A percentile compares a stretch with the other conserved stretches of the same genome.
These are phyloP conservation scores for Zele albiditarsus DNA, from an alignment of 2,888 invertebrate species.

Conservation along the genomic window DNA sequence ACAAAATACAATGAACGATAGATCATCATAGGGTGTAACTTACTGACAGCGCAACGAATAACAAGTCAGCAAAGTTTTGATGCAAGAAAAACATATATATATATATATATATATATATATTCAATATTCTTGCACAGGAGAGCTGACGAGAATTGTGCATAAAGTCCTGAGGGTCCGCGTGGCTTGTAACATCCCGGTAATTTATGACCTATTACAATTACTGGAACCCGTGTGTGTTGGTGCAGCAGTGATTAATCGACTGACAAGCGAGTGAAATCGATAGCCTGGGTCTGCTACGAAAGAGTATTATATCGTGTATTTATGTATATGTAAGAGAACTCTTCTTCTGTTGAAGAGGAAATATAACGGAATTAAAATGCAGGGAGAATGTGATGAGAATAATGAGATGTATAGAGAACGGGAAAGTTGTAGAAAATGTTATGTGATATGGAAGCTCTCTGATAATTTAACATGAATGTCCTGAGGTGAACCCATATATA, in stretches of 20 bases:
- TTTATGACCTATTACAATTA: conserved; percentile 62
- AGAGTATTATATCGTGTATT: background rate
- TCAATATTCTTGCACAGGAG: conserved; percentile 24
- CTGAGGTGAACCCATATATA: too few relatives aligned
- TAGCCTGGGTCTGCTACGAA: conserved; percentile 31
- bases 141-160: conserved; percentile 13
- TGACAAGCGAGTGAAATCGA: conserved; percentile 56
- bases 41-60: conserved; percentile 59
- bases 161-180: conserved; percentile 43
- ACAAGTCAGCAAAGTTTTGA: conserved; percentile 55
- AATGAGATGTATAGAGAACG: background rate
- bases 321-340: background rate
- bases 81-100: conserved; percentile 4
- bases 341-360: background rate
- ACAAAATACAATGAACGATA: conserved; percentile 51
- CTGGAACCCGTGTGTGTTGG: conserved; percentile 48
- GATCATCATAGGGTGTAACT: conserved; percentile 54
- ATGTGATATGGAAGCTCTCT: too few relatives aligned
- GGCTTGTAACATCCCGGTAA: conserved; percentile 58
- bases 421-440: too few relatives aligned
- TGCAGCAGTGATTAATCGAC: conserved; percentile 58
- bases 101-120: background rate
- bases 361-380: background rate
- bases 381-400: background rate
- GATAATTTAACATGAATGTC: too few relatives aligned